Base-by-base conservation (phyloP, 2,888 invertebrate species). In the Platycnemis pennipes region DNA sequence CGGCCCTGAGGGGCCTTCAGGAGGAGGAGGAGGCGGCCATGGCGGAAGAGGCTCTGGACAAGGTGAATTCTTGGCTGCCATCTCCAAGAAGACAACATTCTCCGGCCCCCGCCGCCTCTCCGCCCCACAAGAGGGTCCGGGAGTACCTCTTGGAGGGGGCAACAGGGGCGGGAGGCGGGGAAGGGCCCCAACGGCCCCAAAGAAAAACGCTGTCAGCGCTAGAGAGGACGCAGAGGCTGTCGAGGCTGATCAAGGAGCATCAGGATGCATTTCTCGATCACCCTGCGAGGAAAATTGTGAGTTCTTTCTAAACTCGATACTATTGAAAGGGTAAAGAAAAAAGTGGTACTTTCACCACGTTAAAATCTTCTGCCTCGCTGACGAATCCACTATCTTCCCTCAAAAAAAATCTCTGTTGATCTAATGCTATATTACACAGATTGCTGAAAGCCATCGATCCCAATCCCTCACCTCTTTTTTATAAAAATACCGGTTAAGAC, bases 1-100 rank as follows among this genome's bases (percentile, higher is more conserved):
- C 94, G 0, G 86, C 85, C 8, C 85, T 86, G 0, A 42, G 49
- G n/a, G 46, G 37, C 8, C 97, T 97, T 1, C 96, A 98, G 95
- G 98, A 98, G 11, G 97, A 97, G 96, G 98, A 98, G 1, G 98
- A 98, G 96, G 96, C 98, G 94, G 98, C 98, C 11, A 97, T 98
- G 95, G 98, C 98, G 11, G 97, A 98, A 95, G 97, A 98, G 95
- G 97, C 97, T 95, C 97, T 98, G 95, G 97, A 98, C 95, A 97
- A 97, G 95, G 97, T 97, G 95, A 69, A 44, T 26, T 4, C 44
- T 2, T n/a, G 8, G 0, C 37, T n/a, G 26, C 91, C 89, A 1
- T 86, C 86, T 0, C 87, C 77, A 3, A 31, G 77, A 13, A 31
- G 37, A 13, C 77, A 37, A 0, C 19, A 4, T 42, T 45, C 87